Evolutionary conservation across 2,797 vertebrate species (phyloP).

Genomic region (Premnoplex brunnescens): DNA sequence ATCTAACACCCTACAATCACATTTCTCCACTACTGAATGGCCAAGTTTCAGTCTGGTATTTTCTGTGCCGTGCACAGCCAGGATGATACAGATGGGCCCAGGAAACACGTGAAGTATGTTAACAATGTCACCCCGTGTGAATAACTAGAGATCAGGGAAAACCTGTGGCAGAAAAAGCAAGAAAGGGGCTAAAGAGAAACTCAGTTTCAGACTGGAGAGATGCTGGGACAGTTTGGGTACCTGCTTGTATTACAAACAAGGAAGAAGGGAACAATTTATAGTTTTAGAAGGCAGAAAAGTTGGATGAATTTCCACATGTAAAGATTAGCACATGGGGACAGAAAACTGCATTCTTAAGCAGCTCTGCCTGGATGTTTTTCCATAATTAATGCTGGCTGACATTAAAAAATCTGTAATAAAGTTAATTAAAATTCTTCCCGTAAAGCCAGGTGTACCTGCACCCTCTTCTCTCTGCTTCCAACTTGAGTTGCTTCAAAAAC

Average conservation of each 20-base stretch:
- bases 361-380: background rate
- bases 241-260: background rate
- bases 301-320: background rate
- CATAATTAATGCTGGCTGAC: background rate
- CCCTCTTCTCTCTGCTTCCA: background rate
- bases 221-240: background rate
- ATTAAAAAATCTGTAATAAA: background rate
- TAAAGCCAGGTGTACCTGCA: background rate
- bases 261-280: background rate
- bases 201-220: background rate
- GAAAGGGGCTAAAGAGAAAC: background rate
- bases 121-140: background rate
- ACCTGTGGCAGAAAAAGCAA: background rate
- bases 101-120: background rate
- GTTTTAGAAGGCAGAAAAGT: background rate
- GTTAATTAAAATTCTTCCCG: background rate
- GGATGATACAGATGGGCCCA: accelerated
- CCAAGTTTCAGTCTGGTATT: background rate
- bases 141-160: background rate
- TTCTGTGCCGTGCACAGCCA: background rate
- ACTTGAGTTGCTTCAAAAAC: background rate
- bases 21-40: background rate
- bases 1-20: background rate
- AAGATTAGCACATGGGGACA: background rate
- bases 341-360: background rate